phyloP scores from a whole-genome alignment of 2,888 invertebrate genomes.

The Cerastis rubricosa region DNA sequence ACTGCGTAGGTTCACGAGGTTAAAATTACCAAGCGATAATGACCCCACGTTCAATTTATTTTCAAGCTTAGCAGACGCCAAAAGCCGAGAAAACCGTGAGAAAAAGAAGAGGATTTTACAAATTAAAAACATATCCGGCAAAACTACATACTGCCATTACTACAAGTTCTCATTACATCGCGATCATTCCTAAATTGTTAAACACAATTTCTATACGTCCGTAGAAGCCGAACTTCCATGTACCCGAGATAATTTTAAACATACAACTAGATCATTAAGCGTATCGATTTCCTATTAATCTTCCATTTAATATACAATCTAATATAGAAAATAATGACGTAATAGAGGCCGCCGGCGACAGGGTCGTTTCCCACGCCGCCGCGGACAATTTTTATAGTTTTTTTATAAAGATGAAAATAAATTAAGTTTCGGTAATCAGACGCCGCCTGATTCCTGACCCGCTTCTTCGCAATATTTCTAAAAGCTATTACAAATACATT shows the following conservation, averaged over 20 bases:
- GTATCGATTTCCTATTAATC: constrained; percentile 90
- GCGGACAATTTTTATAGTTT: constrained; percentile 84
- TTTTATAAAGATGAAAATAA: constrained; percentile 88
- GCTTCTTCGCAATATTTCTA: constrained; percentile 90
- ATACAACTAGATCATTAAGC: constrained; percentile 79
- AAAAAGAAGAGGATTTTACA: constrained; percentile 20
- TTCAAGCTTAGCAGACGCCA: background rate
- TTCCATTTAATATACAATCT: constrained; percentile 89
- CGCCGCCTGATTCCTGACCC: constrained; percentile 86
- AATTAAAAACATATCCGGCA: background rate
- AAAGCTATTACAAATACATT: constrained; percentile 91
- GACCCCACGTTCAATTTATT: background rate
- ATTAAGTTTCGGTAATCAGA: constrained; percentile 90
- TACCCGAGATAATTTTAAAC: constrained; percentile 69
- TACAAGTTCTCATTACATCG: constrained; percentile 42
- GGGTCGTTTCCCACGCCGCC: constrained; percentile 89
- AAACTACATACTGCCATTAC: constrained; percentile 12
- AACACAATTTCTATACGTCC: constrained; percentile 24
- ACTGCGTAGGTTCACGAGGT: too few relatives aligned
- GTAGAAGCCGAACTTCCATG: constrained; percentile 46
- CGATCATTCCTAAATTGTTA: constrained; percentile 31
- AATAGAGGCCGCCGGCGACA: constrained; percentile 90
- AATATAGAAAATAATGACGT: constrained; percentile 91
- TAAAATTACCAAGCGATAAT: constrained; percentile 8
- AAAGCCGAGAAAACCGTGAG: constrained; percentile 22